A percentile compares a stretch with the other conserved stretches of the same genome.
phyloP scores from a whole-genome alignment of 2,888 invertebrate species.

The Crematogaster levior region DNA sequence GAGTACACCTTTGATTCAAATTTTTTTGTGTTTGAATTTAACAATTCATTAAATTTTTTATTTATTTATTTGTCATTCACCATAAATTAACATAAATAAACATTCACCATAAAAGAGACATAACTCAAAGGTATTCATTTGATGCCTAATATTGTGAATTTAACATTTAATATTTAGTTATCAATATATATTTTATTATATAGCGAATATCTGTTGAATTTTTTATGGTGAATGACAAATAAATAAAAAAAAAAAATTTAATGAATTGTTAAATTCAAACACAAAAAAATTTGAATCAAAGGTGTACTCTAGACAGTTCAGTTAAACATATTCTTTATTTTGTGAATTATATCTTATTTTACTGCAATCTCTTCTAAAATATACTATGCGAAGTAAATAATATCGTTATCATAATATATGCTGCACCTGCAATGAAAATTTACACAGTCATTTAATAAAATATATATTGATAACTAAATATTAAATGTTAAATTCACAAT shows the following conservation, averaged over 20 bases:
- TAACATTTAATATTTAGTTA: constrained; percentile 14
- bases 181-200: constrained; percentile 30
- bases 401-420: no score
- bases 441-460: constrained; percentile 7
- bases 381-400: not conserved
- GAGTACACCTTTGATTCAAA: no score
- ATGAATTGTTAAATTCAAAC: constrained; percentile 4
- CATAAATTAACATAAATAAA: no score
- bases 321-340: no score
- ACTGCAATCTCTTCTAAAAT: not conserved
- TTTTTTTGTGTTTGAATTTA: not conserved
- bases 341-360: not conserved
- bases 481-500: constrained; percentile 2
- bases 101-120: no score
- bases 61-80: not conserved
- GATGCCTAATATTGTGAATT: not conserved
- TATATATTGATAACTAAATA: constrained; percentile 1
- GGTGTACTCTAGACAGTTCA: no score
- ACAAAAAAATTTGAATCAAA: no score
- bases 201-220: no score
- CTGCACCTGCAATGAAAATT: no score
- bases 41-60: not conserved
- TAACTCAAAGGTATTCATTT: not conserved
- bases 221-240: not conserved
- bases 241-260: not conserved